phyloP scores from a whole-genome alignment of 2,113 vertebrate genomes.

The Chloropsis cyanopogon region DNA sequence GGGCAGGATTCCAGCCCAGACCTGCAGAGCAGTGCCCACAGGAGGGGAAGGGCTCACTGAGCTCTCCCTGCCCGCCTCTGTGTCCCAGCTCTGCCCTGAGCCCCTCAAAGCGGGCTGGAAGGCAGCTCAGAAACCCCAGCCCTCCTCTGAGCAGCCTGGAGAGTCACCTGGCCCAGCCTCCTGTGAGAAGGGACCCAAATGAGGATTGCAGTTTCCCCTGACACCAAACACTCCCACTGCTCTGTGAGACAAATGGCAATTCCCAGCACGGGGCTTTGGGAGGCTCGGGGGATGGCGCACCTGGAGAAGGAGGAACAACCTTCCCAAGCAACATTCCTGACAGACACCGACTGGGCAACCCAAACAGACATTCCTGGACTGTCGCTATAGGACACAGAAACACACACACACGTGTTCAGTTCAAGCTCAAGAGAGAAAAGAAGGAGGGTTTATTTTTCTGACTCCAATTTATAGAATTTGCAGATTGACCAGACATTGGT shows the following conservation, averaged over 20 bases:
- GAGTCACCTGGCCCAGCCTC: background rate
- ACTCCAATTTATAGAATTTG: too few species aligned
- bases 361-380: too few species aligned
- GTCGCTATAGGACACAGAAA: too few species aligned
- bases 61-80: rapidly evolving
- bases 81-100: background rate
- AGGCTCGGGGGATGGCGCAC: background rate
- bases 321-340: background rate
- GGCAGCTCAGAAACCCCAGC: background rate
- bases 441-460: too few species aligned
- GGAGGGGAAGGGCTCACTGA: background rate
- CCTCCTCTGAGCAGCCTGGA: background rate
- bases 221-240: rapidly evolving
- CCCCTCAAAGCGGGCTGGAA: background rate
- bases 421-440: too few species aligned
- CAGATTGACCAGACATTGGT: too few species aligned
- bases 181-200: rapidly evolving
- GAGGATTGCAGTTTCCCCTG: too few species aligned
- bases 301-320: background rate
- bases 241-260: background rate
- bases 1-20: background rate
- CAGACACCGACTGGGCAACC: too few species aligned
- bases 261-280: background rate
- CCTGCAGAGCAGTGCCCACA: rapidly evolving
- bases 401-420: too few species aligned